phyloP scores from a whole-genome alignment of 2,113 vertebrate species.

The Aviceda subcristata region DNA sequence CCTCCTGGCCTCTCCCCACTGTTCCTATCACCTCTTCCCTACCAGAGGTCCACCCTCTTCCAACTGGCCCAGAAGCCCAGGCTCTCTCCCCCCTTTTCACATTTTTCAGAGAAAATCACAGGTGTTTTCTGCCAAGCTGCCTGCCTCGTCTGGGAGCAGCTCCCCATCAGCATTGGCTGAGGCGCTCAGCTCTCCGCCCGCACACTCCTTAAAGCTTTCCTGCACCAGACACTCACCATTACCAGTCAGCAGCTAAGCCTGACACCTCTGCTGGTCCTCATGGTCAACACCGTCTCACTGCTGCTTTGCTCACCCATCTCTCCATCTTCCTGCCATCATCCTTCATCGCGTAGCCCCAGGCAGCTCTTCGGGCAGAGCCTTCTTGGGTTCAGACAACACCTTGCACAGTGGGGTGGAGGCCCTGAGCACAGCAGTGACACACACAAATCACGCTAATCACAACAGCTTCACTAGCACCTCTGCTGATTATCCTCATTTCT shows the following conservation, averaged over 20 bases:
- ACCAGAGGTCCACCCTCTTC: background rate
- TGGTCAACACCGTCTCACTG: background rate
- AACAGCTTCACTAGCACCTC: background rate
- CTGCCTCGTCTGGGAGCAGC: background rate
- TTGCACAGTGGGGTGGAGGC: background rate
- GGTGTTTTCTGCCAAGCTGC: background rate
- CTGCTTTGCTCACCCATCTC: background rate
- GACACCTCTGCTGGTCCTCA: background rate
- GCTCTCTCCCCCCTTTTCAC: background rate
- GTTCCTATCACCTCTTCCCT: background rate
- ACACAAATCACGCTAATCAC: background rate
- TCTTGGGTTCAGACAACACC: background rate
- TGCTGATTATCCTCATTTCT: conserved; percentile 3
- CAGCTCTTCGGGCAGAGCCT: background rate
- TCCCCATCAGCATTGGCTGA: background rate
- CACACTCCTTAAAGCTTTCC: background rate
- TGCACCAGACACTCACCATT: background rate
- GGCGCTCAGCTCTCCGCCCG: background rate
- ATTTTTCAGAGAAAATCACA: background rate
- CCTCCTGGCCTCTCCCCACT: background rate
- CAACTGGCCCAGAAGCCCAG: background rate
- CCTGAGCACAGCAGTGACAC: background rate
- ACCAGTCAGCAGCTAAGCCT: background rate
- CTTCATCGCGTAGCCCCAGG: background rate
- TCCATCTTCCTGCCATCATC: background rate